Evolutionary conservation across 2,797 vertebrate genomes (phyloP).

Genomic region (Aselliscus stoliczkanus): DNA sequence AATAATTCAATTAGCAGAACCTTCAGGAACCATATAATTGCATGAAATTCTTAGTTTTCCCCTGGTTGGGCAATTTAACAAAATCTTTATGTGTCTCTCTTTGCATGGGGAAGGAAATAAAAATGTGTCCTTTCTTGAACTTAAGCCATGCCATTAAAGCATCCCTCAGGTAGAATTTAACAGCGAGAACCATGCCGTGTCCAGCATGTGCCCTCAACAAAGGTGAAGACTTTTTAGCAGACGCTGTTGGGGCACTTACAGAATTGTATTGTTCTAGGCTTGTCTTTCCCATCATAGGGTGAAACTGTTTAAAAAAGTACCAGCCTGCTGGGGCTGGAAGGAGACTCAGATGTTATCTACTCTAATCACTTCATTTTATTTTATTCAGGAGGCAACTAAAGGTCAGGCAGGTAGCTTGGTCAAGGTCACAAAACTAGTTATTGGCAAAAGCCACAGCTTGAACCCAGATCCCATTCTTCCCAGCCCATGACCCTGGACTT

Average conservation of each 20-base stretch:
- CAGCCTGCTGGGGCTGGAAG: not conserved
- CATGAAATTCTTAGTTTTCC: constrained; percentile 54
- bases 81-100: constrained; percentile 46
- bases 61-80: constrained; percentile 34
- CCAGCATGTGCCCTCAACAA: not conserved
- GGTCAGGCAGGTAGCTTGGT: not conserved
- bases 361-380: not conserved
- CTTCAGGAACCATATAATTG: constrained; percentile 56
- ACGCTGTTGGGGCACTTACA: not conserved
- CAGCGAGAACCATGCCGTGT: not conserved
- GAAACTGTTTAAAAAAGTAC: not conserved
- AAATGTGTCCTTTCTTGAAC: not conserved
- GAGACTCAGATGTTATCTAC: not conserved
- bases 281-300: not conserved
- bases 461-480: not conserved
- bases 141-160: not conserved
- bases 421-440: not conserved
- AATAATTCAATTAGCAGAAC: constrained; percentile 66
- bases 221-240: not conserved
- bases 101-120: not conserved
- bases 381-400: not conserved
- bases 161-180: not conserved
- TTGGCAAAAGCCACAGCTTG: not conserved
- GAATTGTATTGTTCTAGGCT: not conserved
- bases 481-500: not conserved